These are phyloP conservation scores for Pandion haliaetus DNA, from an alignment of 2,113 vertebrate species.

Conservation along the genomic window DNA sequence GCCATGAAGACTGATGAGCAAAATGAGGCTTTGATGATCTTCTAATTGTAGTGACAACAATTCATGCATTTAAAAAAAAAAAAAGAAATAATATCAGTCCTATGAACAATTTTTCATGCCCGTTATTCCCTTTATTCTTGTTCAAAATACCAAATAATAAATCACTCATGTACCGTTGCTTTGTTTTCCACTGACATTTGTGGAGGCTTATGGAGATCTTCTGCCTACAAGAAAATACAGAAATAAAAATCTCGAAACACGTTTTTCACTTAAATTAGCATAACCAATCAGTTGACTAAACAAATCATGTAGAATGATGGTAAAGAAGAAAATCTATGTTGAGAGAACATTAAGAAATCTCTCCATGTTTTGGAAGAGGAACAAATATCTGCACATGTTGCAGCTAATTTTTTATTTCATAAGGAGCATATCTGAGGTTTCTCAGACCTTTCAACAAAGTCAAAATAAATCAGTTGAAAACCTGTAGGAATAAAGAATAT, in stretches of 20 bases:
- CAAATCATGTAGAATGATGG: background rate
- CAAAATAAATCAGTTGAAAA: background rate
- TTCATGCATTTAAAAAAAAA: conserved; percentile 27
- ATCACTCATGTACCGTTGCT: background rate
- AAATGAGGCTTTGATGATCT: conserved; percentile 73
- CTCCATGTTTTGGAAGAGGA: background rate
- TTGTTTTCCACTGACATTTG: conserved; percentile 48
- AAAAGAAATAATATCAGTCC: conserved; percentile 27
- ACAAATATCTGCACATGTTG: background rate
- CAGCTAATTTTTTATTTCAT: background rate
- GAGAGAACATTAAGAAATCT: background rate
- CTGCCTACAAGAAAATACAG: conserved; percentile 33
- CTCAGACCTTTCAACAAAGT: background rate
- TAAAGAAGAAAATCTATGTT: background rate
- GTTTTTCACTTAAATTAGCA: conserved; percentile 4
- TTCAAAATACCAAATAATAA: conserved; percentile 16
- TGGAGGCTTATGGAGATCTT: conserved; percentile 13
- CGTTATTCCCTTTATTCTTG: background rate
- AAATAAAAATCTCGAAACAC: background rate
- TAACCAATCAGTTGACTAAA: conserved; percentile 7
- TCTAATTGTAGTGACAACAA: conserved; percentile 69
- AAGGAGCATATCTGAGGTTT: background rate
- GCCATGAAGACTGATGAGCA: conserved; percentile 69
- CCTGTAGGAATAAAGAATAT: background rate
- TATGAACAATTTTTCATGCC: conserved; percentile 1